Evolutionary conservation across 2,888 invertebrate species (phyloP).

Genomic region (Drosophila helvetica): DNA sequence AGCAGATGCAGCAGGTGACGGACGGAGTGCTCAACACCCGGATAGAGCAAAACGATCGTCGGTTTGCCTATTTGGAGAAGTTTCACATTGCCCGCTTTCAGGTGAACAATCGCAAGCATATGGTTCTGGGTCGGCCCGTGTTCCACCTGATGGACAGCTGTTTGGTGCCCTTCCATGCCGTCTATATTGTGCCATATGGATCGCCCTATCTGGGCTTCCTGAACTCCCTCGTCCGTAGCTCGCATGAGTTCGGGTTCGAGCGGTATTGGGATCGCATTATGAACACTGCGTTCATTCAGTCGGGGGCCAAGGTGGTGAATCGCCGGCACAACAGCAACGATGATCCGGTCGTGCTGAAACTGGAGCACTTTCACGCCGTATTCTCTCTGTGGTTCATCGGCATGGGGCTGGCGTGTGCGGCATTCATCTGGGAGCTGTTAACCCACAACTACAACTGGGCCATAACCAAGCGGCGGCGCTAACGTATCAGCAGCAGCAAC

Average conservation of each 20-base stretch:
- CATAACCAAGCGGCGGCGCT: slow-evolving; percentile 47
- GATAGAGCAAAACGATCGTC: slow-evolving; percentile 83
- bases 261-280: slow-evolving; percentile 82
- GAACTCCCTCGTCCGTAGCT: slow-evolving; percentile 84
- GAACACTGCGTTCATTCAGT: slow-evolving; percentile 71
- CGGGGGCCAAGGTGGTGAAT: slow-evolving; percentile 62
- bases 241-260: slow-evolving; percentile 85
- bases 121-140: slow-evolving; percentile 83
- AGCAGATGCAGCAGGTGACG: slow-evolving; percentile 82
- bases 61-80: slow-evolving; percentile 85
- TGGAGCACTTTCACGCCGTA: slow-evolving; percentile 81
- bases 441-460: slow-evolving; percentile 57
- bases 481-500: not conserved
- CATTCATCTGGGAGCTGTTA: slow-evolving; percentile 69
- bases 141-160: slow-evolving; percentile 85
- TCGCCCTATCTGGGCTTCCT: slow-evolving; percentile 85
- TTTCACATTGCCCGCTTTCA: slow-evolving; percentile 82
- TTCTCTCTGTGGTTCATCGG: slow-evolving; percentile 80
- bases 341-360: slow-evolving; percentile 74
- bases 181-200: slow-evolving; percentile 86
- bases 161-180: slow-evolving; percentile 86
- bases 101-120: slow-evolving; percentile 70
- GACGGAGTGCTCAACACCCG: slow-evolving; percentile 83
- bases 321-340: slow-evolving; percentile 49
- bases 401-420: slow-evolving; percentile 54